Base-by-base conservation (phyloP, 2,888 invertebrate species). In the Apeira syringaria region DNA sequence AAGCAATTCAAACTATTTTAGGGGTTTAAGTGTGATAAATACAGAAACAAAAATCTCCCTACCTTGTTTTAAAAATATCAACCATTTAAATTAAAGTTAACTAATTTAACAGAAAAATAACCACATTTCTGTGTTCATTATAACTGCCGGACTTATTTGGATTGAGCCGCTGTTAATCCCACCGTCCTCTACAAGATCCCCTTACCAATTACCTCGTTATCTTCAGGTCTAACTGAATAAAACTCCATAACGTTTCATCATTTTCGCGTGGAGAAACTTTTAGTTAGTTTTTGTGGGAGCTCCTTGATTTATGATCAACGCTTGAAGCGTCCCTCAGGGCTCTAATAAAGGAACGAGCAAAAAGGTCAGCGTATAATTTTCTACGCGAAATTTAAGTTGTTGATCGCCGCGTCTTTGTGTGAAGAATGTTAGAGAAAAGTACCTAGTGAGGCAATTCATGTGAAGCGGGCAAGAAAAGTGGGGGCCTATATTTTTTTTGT, bases 211-310 rank as follows among this genome's bases (percentile, higher is more conserved):
- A 82, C 74, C 67, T 68, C 72, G 71, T 80, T 82, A 85, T 85
- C 83, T 78, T 56, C 55, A 57, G 69, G 68, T 74, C 64, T 84
- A 84, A 86, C 83, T 84, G 85, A 87, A 86, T 82, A 80, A 80
- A 84, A 78, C 74, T 75, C 73, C 46, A 60, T 61, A 69, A 62
- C 81, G 68, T 76, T 86, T 75, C 83, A 86, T 87, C 85, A 86
- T 85, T 80, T 77, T 80, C 75, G 70, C 76, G 72, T 68, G 71
- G 75, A 63, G 42, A 65, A 82, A 85, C 69, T 85, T 85, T 81
- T 79, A 81, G 80, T 85, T 82, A 82, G 80, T 86, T 85, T 85
- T 83, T 82, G 83, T 70, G 66, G 29, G 4, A 77, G 75, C 77
- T 76, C 72, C 76, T 50, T 84, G 86, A 87, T 87, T 87, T 87